Evolutionary conservation across 2,888 invertebrate species (phyloP).

Genomic region (Leptinotarsa peninsularis): DNA sequence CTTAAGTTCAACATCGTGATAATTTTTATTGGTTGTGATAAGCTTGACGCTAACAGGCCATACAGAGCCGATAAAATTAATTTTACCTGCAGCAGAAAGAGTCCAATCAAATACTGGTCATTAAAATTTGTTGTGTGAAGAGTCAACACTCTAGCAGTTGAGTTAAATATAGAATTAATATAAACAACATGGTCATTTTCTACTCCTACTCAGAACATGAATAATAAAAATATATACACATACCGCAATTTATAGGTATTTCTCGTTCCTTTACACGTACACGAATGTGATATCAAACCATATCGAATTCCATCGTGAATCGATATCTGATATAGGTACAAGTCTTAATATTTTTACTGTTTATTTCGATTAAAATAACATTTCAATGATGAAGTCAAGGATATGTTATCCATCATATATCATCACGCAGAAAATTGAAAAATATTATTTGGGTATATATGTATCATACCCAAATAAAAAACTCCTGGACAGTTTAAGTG

Average conservation of each 20-base stretch:
- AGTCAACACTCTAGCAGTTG: conserved; percentile 33
- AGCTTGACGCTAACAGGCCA: conserved; percentile 7
- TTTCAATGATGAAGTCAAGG: no score
- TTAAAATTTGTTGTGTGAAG: conserved; percentile 34
- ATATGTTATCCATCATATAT: no score
- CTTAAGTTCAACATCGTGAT: background rate
- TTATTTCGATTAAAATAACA: no score
- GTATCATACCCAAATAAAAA: no score
- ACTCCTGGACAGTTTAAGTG: no score
- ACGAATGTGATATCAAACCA: conserved; percentile 17
- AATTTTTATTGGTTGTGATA: conserved; percentile 7
- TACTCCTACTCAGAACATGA: conserved; percentile 32
- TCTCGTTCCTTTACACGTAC: conserved; percentile 20
- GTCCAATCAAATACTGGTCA: conserved; percentile 22
- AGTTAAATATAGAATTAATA: conserved; percentile 45
- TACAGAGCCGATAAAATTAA: conserved; percentile 17
- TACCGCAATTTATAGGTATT: conserved; percentile 19
- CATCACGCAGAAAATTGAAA: no score
- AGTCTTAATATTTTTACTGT: no score
- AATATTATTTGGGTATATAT: no score
- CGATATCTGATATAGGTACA: background rate
- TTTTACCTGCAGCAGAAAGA: conserved; percentile 23
- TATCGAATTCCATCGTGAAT: conserved; percentile 11
- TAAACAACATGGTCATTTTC: conserved; percentile 35
- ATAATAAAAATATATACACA: conserved; percentile 25